Base-by-base conservation (phyloP, 2,797 vertebrate species). In the Manis pentadactyla region DNA sequence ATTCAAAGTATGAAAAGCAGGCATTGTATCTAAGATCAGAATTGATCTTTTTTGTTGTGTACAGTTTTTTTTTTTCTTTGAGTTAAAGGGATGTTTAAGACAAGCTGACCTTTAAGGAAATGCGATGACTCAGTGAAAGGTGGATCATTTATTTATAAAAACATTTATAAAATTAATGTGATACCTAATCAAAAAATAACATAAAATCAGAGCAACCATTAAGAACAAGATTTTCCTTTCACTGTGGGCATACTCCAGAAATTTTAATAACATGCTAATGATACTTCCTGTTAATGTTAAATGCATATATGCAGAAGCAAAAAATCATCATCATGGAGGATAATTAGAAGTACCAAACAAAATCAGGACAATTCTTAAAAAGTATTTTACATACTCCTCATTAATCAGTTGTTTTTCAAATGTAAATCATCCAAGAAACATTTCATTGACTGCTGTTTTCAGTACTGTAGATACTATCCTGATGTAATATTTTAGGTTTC, bases 371-470 rank as follows among this genome's bases (percentile, higher is more conserved):
- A 94, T 92, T 97, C 85, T 95, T 88, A 86, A 91, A 95, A 93
- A 37, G 39, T n/a, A 69, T 93, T 92, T 97, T 77, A 95, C 86
- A 87, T 90, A 34, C 23, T 91, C 90, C 73, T 92, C 90, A 95
- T 95, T 97, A 95, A 95, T 95, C 96, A 97, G 71, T 81, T 96
- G 94, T 90, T 92, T 97, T 97, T 97, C 94, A 97, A 94, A 98
- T 97, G 97, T 61, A 97, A 98, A 97, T 98, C 63, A 92, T 66
- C 68, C 49, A 83, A 93, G 92, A 68, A 93, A 74, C 51, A 57
- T 92, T 93, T 97, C 90, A 96, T 93, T 97, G 92, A 97, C 87
- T 87, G 46, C 57, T 78, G 25, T 96, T 57, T 78, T 94, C n/a
- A 87, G 57, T 17, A 63, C 2, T 73, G 63, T 89, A 64, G 73